Percentiles rank a stretch among this genome's conserved stretches.
Evolutionary conservation across 2,888 invertebrate genomes (phyloP).

Genomic region (Cyclophora albipunctata): DNA sequence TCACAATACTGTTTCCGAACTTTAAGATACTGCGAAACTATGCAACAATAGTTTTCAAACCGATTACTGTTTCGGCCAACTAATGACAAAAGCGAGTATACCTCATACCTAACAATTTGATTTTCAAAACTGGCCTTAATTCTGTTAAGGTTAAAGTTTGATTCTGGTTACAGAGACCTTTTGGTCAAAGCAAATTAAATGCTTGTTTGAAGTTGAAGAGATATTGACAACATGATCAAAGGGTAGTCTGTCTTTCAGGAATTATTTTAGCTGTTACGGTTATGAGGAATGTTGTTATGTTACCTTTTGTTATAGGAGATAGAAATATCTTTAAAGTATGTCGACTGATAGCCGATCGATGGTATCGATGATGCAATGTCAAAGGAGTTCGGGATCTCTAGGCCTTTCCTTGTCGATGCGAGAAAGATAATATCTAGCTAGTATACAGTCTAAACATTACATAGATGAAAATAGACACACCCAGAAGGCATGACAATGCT

Average conservation of each 20-base stretch:
- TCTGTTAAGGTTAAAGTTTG: background rate
- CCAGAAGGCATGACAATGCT: no score
- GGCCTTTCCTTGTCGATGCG: no score
- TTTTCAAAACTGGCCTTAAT: background rate
- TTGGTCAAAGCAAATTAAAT: constrained; percentile 14
- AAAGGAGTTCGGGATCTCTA: no score
- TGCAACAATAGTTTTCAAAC: constrained; percentile 6
- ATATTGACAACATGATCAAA: constrained; percentile 18
- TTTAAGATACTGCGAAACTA: constrained; percentile 7
- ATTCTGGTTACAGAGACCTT: constrained; percentile 1
- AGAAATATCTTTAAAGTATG: no score
- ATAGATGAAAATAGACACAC: no score
- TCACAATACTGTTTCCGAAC: background rate
- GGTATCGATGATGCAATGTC: no score
- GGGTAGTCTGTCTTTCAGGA: background rate
- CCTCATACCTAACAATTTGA: background rate
- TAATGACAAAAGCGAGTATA: background rate
- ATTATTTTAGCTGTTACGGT: no score
- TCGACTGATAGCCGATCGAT: no score
- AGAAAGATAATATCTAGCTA: no score
- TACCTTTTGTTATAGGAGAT: no score
- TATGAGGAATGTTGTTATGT: no score
- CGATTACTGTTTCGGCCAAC: constrained; percentile 5
- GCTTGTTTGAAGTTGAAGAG: constrained; percentile 14
- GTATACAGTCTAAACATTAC: no score